Base-by-base conservation (phyloP, 1,140 invertebrate genomes). In the Megalopta genalis region DNA sequence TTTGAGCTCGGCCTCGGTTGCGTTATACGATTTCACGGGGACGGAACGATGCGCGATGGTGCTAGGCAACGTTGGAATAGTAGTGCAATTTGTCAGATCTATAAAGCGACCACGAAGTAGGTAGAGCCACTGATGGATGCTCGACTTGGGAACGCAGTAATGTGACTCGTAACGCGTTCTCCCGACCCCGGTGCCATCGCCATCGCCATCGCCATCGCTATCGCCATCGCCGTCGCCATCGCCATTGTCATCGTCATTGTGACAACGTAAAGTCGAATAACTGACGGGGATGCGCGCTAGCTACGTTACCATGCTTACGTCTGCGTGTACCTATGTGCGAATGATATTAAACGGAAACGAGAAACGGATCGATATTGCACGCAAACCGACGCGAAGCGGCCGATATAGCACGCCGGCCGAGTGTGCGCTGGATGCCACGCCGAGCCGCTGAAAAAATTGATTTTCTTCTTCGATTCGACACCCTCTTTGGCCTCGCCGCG, bases 31-130 rank as follows among this genome's bases (percentile, higher is more conserved):
- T 67, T 42, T 63, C 9, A 60, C 57, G n/a, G 14, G 78, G 18
- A 7, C 32, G 32, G 32, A 37, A 57, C 49, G 77, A 74, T 8
- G n/a, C 54, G 54, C n/a, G 54, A 57, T n/a, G 54, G 54, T n/a
- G 54, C 18, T 57, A 57, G 70, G 54, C 63, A 81, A 72, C 63
- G 81, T 76, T 76, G 27, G 37, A 37, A 60, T 65, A 70, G 57
- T 73, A 39, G 66, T n/a, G 79, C 71, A 81, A 82, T 85, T 81
- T 85, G 83, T 74, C 79, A 76, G 66, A 78, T 85, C 73, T 78
- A 74, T 81, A 81, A 84, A 84, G 69, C 74, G 74, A 84, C 79
- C 62, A 46, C 83, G 73, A 82, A 77, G 60, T 84, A 77, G 79
- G 60, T 68, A 60, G 42, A 81, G 62, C 66, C 79, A 69, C 84